A percentile compares a stretch with the other conserved stretches of the same genome.
Evolutionary conservation across 2,797 vertebrate genomes (phyloP).

Genomic region (Spea hammondii): DNA sequence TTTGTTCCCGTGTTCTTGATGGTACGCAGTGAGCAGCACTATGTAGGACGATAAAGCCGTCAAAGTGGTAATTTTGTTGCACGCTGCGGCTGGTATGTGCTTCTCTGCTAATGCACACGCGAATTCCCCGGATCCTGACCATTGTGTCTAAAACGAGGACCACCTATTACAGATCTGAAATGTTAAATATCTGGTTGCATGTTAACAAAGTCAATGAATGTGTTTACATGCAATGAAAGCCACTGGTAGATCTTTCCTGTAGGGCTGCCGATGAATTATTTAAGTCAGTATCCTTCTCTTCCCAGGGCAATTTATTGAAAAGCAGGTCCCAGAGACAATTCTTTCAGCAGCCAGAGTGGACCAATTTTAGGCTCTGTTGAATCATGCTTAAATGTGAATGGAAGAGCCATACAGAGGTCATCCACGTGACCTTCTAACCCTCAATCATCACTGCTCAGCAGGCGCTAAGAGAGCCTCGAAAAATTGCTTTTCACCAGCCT

Average conservation of each 20-base stretch:
- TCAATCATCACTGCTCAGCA: constrained; percentile 41
- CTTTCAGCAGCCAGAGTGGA: constrained; percentile 7
- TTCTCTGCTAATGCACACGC: too few relatives aligned
- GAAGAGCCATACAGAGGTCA: constrained; percentile 26
- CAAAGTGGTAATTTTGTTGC: too few relatives aligned
- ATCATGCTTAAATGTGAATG: constrained; percentile 23
- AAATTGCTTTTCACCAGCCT: constrained; percentile 41
- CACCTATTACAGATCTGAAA: too few relatives aligned
- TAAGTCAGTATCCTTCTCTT: neutral
- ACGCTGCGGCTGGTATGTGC: too few relatives aligned
- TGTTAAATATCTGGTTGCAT: too few relatives aligned
- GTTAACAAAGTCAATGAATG: too few relatives aligned
- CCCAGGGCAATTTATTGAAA: neutral
- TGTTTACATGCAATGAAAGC: too few relatives aligned
- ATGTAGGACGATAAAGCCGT: too few relatives aligned
- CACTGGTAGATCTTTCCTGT: neutral
- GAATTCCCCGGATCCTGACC: too few relatives aligned
- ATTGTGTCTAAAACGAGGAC: too few relatives aligned
- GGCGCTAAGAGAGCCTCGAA: constrained; percentile 24
- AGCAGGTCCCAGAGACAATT: constrained; percentile 14
- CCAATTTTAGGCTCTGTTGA: constrained; percentile 38
- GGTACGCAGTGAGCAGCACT: too few relatives aligned
- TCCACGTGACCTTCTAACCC: constrained; percentile 15
- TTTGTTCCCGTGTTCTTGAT: too few relatives aligned
- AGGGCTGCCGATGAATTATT: neutral